phyloP scores from a whole-genome alignment of 1,140 invertebrate species.

The Aphidius gifuensis region DNA sequence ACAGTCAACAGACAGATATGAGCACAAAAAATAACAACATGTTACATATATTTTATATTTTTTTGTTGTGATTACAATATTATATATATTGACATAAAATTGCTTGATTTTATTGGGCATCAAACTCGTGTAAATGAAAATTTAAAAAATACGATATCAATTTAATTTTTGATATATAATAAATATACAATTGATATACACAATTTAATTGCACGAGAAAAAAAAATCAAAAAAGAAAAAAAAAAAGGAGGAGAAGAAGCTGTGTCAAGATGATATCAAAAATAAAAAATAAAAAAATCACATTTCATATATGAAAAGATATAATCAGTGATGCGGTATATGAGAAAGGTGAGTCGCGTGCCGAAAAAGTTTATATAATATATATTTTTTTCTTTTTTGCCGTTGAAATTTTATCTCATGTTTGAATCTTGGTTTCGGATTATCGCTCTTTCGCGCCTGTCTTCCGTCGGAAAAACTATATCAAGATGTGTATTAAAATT shows the following conservation, averaged over 20 bases:
- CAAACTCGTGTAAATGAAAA: slow-evolving; percentile 9
- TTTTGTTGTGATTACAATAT: slow-evolving; percentile 8
- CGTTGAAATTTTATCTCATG: slow-evolving; percentile 40
- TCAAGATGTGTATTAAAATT: slow-evolving; percentile 24
- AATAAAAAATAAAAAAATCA: no score
- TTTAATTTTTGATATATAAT: no score
- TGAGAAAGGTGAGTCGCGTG: slow-evolving; percentile 38
- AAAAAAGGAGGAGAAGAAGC: no score
- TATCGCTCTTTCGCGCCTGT: slow-evolving; percentile 36
- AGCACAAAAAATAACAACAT: slow-evolving; percentile 1
- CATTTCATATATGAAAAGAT: no score
- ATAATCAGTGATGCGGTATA: no score
- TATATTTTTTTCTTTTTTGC: no score
- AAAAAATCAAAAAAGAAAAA: no score
- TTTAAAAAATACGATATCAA: not conserved
- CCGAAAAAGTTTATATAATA: slow-evolving; percentile 30
- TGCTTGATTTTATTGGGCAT: slow-evolving; percentile 6
- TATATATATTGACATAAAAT: slow-evolving; percentile 7
- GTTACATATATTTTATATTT: not conserved
- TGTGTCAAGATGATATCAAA: no score
- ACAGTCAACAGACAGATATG: slow-evolving; percentile 10
- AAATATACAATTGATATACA: no score
- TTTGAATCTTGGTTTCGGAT: slow-evolving; percentile 49
- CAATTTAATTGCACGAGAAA: no score
- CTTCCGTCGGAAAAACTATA: slow-evolving; percentile 8